Conservation (phyloP, 2,888 invertebrate genomes). For the Dynastes maya region DNA sequence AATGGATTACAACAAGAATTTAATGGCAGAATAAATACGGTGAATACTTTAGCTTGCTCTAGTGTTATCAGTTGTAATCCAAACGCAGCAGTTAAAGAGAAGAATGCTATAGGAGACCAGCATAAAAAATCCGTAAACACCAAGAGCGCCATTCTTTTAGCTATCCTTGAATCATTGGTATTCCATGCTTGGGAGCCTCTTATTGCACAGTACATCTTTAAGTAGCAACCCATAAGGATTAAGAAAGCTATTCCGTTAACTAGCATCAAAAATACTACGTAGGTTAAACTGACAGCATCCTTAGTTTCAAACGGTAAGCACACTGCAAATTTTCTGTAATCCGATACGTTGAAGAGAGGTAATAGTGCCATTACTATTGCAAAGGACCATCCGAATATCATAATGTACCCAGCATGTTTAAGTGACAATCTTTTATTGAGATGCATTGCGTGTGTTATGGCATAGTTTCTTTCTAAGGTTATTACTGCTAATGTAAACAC, state of each 20-base stretch:
- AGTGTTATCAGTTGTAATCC: conserved; percentile 92
- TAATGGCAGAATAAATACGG: conserved; percentile 95
- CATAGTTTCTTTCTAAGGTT: conserved; percentile 95
- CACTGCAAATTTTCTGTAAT: conserved; percentile 96
- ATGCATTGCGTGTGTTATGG: conserved; percentile 98
- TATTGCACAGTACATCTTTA: conserved; percentile 98
- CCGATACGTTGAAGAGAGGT: conserved; percentile 92
- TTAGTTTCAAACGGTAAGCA: conserved; percentile 95
- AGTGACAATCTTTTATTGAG: conserved; percentile 94
- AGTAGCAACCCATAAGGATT: conserved; percentile 95
- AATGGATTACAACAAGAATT: conserved; percentile 99
- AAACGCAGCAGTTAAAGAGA: conserved; percentile 93
- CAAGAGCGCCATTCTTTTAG: conserved; percentile 95
- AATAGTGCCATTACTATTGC: conserved; percentile 89
- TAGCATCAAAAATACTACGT: conserved; percentile 91
- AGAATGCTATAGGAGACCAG: conserved; percentile 98
- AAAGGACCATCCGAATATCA: conserved; percentile 95
- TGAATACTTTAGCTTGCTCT: conserved; percentile 96
- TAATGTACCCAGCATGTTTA: conserved; percentile 92
- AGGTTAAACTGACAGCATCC: conserved; percentile 84
- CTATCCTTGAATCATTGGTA: conserved; percentile 96
- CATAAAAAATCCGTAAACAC: conserved; percentile 98
- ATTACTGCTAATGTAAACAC: conserved; percentile 98
- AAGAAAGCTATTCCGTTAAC: conserved; percentile 95
- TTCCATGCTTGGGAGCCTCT: conserved; percentile 98